Conservation (phyloP, 1,140 invertebrate genomes). For the Triops cancriformis region DNA sequence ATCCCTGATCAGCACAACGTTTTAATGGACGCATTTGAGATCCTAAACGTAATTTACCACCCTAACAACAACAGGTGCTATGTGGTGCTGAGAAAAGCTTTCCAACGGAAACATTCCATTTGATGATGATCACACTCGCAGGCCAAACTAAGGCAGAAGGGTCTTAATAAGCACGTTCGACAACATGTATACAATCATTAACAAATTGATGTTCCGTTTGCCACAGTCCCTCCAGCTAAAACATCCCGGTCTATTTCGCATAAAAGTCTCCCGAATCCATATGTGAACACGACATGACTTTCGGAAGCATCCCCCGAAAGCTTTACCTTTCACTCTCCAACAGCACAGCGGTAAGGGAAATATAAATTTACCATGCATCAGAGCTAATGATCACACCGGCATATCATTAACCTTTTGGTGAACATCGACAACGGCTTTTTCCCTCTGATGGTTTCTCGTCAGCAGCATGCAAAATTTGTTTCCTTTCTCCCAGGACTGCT, state of each 20-base stretch:
- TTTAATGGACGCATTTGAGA: not conserved
- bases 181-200: not conserved
- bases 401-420: not conserved
- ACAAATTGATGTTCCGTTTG: not conserved
- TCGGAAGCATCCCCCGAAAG: not conserved
- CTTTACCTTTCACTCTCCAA: not conserved
- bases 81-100: not conserved
- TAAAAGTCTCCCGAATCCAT: not conserved
- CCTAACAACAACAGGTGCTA: not conserved
- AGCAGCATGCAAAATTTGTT: slow-evolving; percentile 6
- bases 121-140: not conserved
- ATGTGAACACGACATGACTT: not conserved
- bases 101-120: slow-evolving; percentile 9
- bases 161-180: slow-evolving; percentile 13
- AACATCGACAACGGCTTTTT: not conserved
- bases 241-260: not conserved
- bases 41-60: not conserved
- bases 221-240: no score
- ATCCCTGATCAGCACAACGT: no score
- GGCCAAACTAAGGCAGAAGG: not conserved
- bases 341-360: not conserved
- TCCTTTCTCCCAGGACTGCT: not conserved
- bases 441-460: not conserved
- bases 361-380: slow-evolving; percentile 11
- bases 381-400: slow-evolving; percentile 8